These are phyloP conservation scores for Octopus sinensis DNA, from an alignment of 1,140 invertebrate species.

Conservation along the genomic window DNA sequence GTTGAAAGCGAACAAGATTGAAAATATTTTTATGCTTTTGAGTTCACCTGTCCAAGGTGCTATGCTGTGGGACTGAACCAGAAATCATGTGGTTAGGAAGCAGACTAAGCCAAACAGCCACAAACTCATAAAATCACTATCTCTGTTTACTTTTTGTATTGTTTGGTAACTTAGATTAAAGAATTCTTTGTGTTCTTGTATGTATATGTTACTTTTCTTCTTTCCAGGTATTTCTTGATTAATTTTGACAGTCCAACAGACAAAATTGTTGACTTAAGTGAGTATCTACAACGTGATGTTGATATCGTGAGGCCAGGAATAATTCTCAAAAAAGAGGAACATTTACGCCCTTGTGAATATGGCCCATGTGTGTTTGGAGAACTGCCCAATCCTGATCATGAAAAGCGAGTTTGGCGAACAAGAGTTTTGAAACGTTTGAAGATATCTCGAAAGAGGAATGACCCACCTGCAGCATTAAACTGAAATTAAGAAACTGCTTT, in stretches of 20 bases:
- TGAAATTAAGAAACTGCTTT: too few relatives aligned
- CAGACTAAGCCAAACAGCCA: too few relatives aligned
- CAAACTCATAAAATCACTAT: too few relatives aligned
- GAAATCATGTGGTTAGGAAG: too few relatives aligned
- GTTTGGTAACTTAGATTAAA: too few relatives aligned
- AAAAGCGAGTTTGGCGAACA: constrained; percentile 29
- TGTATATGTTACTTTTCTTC: constrained; percentile 6
- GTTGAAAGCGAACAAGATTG: too few relatives aligned
- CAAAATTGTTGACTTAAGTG: constrained; percentile 18
- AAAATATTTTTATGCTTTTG: too few relatives aligned
- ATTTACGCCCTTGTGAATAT: constrained; percentile 23
- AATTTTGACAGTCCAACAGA: constrained; percentile 28
- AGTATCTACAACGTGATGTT: constrained; percentile 26
- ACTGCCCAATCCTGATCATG: constrained; percentile 35
- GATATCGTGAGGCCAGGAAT: constrained; percentile 29
- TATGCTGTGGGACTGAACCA: too few relatives aligned
- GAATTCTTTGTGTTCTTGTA: too few relatives aligned
- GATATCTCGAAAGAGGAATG: not conserved
- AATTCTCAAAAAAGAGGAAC: constrained; percentile 19
- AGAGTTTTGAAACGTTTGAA: constrained; percentile 17
- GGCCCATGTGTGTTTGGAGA: constrained; percentile 35
- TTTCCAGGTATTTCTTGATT: constrained; percentile 29
- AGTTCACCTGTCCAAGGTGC: too few relatives aligned
- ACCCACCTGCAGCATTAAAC: not conserved
- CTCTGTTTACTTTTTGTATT: too few relatives aligned